Evolutionary conservation across 2,113 vertebrate species (phyloP).

Genomic region (Podilymbus podiceps): DNA sequence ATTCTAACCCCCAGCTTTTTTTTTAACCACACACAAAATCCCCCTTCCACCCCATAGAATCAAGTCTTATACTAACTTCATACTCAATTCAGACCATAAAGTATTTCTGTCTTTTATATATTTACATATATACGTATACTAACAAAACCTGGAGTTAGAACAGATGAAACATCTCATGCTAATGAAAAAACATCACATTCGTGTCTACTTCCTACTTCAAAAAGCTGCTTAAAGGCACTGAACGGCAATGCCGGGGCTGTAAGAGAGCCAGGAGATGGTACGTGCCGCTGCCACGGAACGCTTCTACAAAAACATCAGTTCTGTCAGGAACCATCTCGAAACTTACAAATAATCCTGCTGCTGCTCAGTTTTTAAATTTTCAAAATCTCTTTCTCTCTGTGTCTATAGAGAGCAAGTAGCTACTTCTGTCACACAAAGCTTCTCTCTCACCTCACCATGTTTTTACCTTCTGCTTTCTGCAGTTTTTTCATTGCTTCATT

Average conservation of each 20-base stretch:
- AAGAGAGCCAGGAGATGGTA: neutral
- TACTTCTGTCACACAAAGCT: neutral
- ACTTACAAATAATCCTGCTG: neutral
- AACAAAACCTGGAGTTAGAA: neutral
- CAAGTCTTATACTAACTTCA: neutral
- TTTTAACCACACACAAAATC: neutral
- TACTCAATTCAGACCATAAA: neutral
- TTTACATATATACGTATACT: neutral
- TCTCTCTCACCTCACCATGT: neutral
- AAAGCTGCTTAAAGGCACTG: neutral
- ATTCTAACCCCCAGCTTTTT: neutral
- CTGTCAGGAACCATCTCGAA: neutral
- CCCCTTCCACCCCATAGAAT: neutral
- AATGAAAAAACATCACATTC: neutral
- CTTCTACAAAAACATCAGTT: neutral
- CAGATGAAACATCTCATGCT: neutral
- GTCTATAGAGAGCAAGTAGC: neutral
- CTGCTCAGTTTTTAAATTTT: neutral
- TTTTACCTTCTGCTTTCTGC: conserved; percentile 89
- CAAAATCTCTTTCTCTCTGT: neutral
- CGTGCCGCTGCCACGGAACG: neutral
- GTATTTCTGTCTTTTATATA: neutral
- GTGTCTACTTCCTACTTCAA: neutral
- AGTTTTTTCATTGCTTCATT: conserved; percentile 88
- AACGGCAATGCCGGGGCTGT: neutral